Evolutionary conservation across 2,888 invertebrate genomes (phyloP).

Genomic region (Tholera decimalis): DNA sequence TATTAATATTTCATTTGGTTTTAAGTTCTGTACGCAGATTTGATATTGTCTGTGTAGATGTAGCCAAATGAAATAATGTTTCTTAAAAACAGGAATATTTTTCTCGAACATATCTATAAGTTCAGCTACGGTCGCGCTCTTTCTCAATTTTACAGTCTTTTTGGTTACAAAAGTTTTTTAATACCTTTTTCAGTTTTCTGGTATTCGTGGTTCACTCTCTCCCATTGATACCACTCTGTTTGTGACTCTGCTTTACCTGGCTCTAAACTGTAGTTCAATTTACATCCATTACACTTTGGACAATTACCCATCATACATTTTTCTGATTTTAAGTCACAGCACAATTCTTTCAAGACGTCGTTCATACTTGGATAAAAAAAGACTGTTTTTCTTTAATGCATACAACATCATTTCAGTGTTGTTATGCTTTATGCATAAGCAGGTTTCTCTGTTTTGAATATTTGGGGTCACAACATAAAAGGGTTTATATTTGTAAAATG

Average conservation of each 20-base stretch:
- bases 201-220: neutral
- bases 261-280: neutral
- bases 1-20: constrained; percentile 17
- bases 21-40: neutral
- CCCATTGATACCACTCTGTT: neutral
- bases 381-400: too few species aligned
- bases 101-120: neutral
- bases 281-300: neutral
- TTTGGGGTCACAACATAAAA: too few species aligned
- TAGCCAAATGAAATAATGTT: constrained; percentile 7
- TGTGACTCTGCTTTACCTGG: too few species aligned
- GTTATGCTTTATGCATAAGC: neutral
- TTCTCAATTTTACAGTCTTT: too few species aligned
- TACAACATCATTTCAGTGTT: too few species aligned
- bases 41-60: constrained; percentile 8
- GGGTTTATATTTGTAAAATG: too few species aligned
- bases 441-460: too few species aligned
- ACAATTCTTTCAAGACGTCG: neutral
- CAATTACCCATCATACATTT: neutral
- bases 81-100: constrained; percentile 1
- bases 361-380: neutral
- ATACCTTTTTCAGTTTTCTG: neutral
- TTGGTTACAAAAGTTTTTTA: too few species aligned
- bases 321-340: neutral
- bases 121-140: neutral